phyloP scores from a whole-genome alignment of 2,797 vertebrate genomes.

The Tenualosa ilisha region DNA sequence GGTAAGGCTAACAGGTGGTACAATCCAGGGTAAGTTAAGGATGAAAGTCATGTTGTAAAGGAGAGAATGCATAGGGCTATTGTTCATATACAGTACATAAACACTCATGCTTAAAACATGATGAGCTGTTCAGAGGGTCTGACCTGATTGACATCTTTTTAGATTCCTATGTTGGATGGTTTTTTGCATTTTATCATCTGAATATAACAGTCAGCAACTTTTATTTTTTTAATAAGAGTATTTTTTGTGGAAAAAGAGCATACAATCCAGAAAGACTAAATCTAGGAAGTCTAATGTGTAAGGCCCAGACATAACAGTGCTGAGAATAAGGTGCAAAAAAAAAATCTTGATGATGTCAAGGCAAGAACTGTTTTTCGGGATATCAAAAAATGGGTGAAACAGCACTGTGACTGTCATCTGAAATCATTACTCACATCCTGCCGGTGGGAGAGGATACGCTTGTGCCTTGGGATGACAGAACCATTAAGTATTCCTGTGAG shows the following conservation, averaged over 20 bases:
- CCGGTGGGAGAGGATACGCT: constrained; percentile 11
- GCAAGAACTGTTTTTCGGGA: too few relatives aligned
- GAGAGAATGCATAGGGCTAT: background rate
- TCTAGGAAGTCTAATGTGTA: too few relatives aligned
- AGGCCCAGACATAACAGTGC: too few relatives aligned
- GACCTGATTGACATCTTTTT: background rate
- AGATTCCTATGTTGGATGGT: background rate
- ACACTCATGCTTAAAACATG: background rate
- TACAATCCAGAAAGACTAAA: too few relatives aligned
- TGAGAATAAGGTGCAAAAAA: background rate
- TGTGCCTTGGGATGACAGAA: constrained; percentile 30
- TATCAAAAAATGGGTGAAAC: background rate
- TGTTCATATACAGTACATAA: background rate
- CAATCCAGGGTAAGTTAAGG: background rate
- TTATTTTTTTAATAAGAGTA: background rate
- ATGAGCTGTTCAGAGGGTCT: background rate
- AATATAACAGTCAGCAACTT: background rate
- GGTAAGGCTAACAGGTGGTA: constrained; percentile 12
- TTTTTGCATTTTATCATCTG: background rate
- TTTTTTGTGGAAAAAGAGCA: background rate
- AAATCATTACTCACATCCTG: constrained; percentile 5
- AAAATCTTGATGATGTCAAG: background rate
- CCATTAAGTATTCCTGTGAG: constrained; percentile 33
- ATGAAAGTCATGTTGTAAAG: background rate
- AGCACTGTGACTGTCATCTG: constrained; percentile 5